phyloP scores from a whole-genome alignment of 2,888 invertebrate species.

The Mystacides longicornis region DNA sequence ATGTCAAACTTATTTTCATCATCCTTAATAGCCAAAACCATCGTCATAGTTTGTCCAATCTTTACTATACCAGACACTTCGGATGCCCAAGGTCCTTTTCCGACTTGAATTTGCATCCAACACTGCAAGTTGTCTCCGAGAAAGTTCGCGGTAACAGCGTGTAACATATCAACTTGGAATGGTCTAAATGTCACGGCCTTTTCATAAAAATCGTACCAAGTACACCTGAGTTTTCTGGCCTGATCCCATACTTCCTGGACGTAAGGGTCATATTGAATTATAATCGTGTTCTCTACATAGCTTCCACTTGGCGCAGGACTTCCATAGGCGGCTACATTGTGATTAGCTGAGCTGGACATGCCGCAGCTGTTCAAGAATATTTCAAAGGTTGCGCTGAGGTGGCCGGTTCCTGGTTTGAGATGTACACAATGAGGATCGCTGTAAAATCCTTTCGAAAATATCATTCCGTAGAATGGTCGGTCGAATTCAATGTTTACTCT shows the following conservation, averaged over 20 bases:
- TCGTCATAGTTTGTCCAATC: conserved; percentile 95
- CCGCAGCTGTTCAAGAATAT: conserved; percentile 90
- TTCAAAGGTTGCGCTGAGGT: conserved; percentile 86
- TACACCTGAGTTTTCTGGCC: conserved; percentile 83
- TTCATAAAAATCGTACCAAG: conserved; percentile 95
- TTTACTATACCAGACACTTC: conserved; percentile 94
- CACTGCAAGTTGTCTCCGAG: conserved; percentile 91
- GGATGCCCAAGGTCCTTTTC: conserved; percentile 95
- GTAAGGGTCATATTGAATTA: conserved; percentile 90
- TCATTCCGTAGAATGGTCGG: conserved; percentile 91
- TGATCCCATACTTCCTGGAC: conserved; percentile 96
- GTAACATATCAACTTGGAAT: conserved; percentile 93
- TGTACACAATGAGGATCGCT: conserved; percentile 89
- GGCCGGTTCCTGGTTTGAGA: conserved; percentile 83
- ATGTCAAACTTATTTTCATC: conserved; percentile 95
- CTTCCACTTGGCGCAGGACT: conserved; percentile 87
- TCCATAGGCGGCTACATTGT: conserved; percentile 75
- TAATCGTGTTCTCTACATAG: conserved; percentile 91
- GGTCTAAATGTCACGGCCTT: conserved; percentile 92
- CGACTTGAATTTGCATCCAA: conserved; percentile 97
- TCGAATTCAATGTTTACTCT: conserved; percentile 92
- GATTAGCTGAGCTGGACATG: conserved; percentile 88
- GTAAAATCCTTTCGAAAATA: conserved; percentile 91
- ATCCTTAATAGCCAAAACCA: conserved; percentile 92
- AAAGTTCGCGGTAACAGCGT: conserved; percentile 92